Evolutionary conservation across 2,797 vertebrate genomes (phyloP).

Genomic region (Rhinophrynus dorsalis): DNA sequence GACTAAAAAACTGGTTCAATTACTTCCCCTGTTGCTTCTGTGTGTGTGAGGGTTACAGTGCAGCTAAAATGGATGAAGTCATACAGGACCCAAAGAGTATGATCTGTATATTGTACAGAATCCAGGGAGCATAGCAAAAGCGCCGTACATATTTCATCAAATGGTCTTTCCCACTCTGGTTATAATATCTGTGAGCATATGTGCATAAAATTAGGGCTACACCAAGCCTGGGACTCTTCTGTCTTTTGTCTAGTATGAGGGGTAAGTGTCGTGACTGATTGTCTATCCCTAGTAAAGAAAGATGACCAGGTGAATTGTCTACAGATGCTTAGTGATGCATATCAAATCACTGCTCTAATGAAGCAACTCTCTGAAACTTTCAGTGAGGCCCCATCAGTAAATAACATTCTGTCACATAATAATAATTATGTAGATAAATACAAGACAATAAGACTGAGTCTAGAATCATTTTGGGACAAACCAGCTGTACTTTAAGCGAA

Average conservation of each 20-base stretch:
- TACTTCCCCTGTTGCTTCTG: too few relatives aligned
- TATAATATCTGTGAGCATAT: conserved; percentile 6
- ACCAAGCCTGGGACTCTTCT: not conserved
- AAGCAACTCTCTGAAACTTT: conserved; percentile 26
- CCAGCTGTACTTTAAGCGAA: too few relatives aligned
- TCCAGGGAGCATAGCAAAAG: conserved; percentile 10
- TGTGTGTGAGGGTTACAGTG: too few relatives aligned
- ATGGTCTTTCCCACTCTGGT: not conserved
- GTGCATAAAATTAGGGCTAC: conserved; percentile 15
- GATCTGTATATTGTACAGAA: too few relatives aligned
- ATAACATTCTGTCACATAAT: too few relatives aligned
- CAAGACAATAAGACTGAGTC: too few relatives aligned
- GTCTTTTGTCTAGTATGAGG: not conserved
- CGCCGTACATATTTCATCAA: not conserved
- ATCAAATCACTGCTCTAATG: conserved; percentile 53
- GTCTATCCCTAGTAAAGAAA: conserved; percentile 27
- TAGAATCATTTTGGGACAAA: too few relatives aligned
- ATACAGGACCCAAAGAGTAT: too few relatives aligned
- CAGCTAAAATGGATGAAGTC: too few relatives aligned
- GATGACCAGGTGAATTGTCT: conserved; percentile 54
- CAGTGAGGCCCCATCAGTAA: conserved; percentile 34
- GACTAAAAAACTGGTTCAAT: too few relatives aligned
- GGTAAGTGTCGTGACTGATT: conserved; percentile 2
- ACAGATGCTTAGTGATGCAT: conserved; percentile 55
- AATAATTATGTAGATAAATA: too few relatives aligned